Evolutionary conservation across 2,888 invertebrate species (phyloP).

Genomic region (Spisula subtruncata): DNA sequence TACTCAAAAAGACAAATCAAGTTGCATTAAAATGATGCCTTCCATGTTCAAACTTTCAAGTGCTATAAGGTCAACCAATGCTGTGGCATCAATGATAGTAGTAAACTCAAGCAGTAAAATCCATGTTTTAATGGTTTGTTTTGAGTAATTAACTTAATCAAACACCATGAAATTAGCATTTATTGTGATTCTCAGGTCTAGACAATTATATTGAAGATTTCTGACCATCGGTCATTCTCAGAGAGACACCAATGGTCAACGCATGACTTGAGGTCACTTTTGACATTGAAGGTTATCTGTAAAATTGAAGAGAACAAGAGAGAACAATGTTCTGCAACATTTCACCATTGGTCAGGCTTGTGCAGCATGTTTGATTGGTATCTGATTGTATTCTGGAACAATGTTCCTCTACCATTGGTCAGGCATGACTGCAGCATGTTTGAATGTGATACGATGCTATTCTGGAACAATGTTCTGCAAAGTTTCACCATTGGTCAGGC

Average conservation of each 20-base stretch:
- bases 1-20: too few species aligned
- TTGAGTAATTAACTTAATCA: conserved; percentile 31
- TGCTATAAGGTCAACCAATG: background rate
- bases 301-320: conserved; percentile 8
- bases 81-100: background rate
- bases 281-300: conserved; percentile 45
- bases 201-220: conserved; percentile 27
- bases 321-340: conserved; percentile 36
- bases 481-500: conserved; percentile 34
- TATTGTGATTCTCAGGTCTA: conserved; percentile 18
- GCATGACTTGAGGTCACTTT: conserved; percentile 35
- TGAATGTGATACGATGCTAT: too few species aligned
- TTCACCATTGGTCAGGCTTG: conserved; percentile 35
- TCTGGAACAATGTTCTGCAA: conserved; percentile 38
- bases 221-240: conserved; percentile 36
- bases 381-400: conserved; percentile 33
- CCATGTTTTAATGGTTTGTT: background rate
- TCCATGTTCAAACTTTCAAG: background rate
- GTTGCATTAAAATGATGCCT: background rate
- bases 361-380: conserved; percentile 44
- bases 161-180: conserved; percentile 36
- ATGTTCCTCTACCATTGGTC: too few species aligned
- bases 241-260: conserved; percentile 35
- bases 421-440: too few species aligned
- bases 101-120: background rate